Percentiles rank a stretch among this genome's conserved stretches.
Evolutionary conservation across 35 echinoderm and acorn worm species (phyloP).

Genomic region (Apostichopus parvimensis): DNA sequence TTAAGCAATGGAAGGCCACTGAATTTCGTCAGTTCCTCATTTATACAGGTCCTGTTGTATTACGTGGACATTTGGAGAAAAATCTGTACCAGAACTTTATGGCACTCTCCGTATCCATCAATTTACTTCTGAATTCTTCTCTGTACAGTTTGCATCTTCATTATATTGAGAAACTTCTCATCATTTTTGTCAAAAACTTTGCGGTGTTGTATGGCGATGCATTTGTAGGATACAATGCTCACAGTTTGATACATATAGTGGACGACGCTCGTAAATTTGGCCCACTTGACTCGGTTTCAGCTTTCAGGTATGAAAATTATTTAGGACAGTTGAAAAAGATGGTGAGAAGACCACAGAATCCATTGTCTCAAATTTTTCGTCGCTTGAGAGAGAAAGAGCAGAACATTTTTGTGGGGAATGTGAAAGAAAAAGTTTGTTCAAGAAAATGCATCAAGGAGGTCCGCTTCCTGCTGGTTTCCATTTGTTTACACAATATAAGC

Average conservation of each 20-base stretch:
- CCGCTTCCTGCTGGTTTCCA: no score
- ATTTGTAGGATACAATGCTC: constrained; percentile 8
- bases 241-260: constrained; percentile 38
- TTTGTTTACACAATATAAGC: no score
- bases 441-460: neutral
- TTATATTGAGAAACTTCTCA: constrained; percentile 61
- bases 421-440: neutral
- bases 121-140: constrained; percentile 58
- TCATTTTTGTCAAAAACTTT: constrained; percentile 42
- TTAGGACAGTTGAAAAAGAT: constrained; percentile 60
- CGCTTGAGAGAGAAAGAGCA: constrained; percentile 36
- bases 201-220: constrained; percentile 30
- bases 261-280: constrained; percentile 49
- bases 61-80: constrained; percentile 27
- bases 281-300: constrained; percentile 59
- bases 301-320: constrained; percentile 70
- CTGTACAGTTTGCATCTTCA: constrained; percentile 4
- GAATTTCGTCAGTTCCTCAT: constrained; percentile 72
- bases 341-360: constrained; percentile 45
- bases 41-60: constrained; percentile 61
- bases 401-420: neutral
- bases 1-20: constrained; percentile 66
- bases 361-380: constrained; percentile 41
- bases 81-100: constrained; percentile 58
- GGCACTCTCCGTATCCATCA: constrained; percentile 46